Evolutionary conservation across 1,140 invertebrate genomes (phyloP), one percentile per base, ranked within the genome.

Genomic region (Paramacrobiotus metropolitanus): DNA sequence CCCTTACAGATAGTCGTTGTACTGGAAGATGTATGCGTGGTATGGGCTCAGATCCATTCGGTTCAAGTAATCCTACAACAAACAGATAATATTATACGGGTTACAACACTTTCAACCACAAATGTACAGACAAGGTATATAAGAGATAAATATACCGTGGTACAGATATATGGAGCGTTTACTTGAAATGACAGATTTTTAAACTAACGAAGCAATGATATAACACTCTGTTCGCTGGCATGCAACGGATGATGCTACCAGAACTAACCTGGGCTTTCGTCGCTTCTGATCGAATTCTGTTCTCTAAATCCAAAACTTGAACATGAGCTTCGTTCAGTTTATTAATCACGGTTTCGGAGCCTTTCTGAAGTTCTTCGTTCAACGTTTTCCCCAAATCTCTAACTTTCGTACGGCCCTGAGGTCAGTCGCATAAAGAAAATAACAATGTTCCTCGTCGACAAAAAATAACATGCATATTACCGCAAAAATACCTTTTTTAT

Each of bases 1-100:
- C 48, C 15, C 48, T 55, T 55, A 55, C 48, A 55, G 15, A 24
- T 55, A 55, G 24, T 55, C 24, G 48, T 55, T 55, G 48, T 55
- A 55, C 48, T 55, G 15, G 48, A 20, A 24, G 24, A 55, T 24
- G 48, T 55, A 55, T 15, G 15, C 48, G 24, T 20, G 28, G 48
- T 55, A 55, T 9, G 48, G 48, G 4, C 24, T 15, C 24, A 55
- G 15, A 9, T 55, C 15, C 15, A 40, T n/a, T n/a, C n/a, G n/a
- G n/a, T n/a, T n/a, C n/a, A n/a, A n/a, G n/a, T n/a, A n/a, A n/a
- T n/a, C n/a, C n/a, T n/a, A n/a, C n/a, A n/a, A n/a, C n/a, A n/a
- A n/a, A n/a, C n/a, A n/a, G n/a, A n/a, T n/a, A n/a, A n/a, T n/a
- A n/a, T n/a, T n/a, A n/a, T n/a, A n/a, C n/a, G n/a, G n/a, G 34